These are phyloP conservation scores for Nannoperca obscura DNA, from an alignment of 2,797 vertebrate species.

Conservation along the genomic window DNA sequence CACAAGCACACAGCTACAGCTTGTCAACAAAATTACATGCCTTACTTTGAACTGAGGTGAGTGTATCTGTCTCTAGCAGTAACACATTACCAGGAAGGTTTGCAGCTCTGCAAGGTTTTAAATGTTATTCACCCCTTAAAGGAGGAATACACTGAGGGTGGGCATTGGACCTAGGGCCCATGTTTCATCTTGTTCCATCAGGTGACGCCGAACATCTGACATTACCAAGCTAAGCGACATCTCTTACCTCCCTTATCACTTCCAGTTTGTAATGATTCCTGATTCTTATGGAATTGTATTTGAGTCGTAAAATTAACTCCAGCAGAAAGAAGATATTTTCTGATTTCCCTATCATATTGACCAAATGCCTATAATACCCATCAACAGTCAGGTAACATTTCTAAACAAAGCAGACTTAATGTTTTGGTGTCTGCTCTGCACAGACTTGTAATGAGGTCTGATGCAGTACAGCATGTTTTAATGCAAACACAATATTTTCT, in stretches of 20 bases:
- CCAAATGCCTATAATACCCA: background rate
- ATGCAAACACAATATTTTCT: constrained; percentile 43
- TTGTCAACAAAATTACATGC: constrained; percentile 74
- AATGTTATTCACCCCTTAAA: constrained; percentile 39
- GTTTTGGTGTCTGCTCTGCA: constrained; percentile 25
- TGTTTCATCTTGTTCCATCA: constrained; percentile 29
- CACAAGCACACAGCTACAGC: constrained; percentile 49
- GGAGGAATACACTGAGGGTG: constrained; percentile 20
- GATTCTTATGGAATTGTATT: background rate
- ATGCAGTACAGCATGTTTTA: constrained; percentile 30
- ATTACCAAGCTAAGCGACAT: background rate
- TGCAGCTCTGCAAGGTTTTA: constrained; percentile 50
- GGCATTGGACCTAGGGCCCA: constrained; percentile 15
- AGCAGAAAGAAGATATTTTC: background rate
- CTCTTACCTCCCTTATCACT: background rate
- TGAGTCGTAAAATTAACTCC: background rate
- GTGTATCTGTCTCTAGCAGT: constrained; percentile 58
- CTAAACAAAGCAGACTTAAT: background rate
- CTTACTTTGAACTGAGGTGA: constrained; percentile 61
- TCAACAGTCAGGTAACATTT: constrained; percentile 13
- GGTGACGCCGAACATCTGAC: background rate
- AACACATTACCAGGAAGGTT: constrained; percentile 59
- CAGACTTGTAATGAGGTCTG: constrained; percentile 36
- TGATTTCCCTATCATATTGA: background rate
- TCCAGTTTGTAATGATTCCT: background rate